A percentile compares a stretch with the other conserved stretches of the same genome.
phyloP scores from a whole-genome alignment of 2,888 invertebrate genomes.

The Pachydiplax longipennis region DNA sequence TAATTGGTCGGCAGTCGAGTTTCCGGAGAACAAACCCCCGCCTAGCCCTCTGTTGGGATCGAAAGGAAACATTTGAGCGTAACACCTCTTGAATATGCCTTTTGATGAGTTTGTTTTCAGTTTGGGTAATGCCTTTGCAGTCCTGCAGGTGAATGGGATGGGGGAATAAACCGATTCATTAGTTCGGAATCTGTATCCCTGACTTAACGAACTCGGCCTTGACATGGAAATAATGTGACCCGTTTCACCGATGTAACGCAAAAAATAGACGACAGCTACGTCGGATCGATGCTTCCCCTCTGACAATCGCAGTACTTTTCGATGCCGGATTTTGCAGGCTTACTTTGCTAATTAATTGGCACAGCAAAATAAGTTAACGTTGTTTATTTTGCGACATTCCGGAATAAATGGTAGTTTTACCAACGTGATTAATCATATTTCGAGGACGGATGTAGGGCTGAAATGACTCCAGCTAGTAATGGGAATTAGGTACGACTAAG shows the following conservation, averaged over 20 bases:
- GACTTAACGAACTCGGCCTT: not conserved
- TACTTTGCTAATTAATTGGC: not conserved
- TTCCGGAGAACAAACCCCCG: not conserved
- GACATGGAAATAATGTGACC: not conserved
- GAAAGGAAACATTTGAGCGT: not conserved
- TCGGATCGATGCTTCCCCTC: not conserved
- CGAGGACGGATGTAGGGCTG: not conserved
- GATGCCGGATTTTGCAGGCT: not conserved
- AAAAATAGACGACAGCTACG: not conserved
- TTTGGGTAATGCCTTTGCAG: not conserved
- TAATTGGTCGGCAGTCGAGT: conserved; percentile 2
- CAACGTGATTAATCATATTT: not conserved
- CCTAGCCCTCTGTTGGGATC: not conserved
- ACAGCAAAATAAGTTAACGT: not conserved
- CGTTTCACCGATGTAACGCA: not conserved
- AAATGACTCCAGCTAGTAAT: not conserved
- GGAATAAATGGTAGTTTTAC: not conserved
- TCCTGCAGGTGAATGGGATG: not conserved
- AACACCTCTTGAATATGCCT: not conserved
- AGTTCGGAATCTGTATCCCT: not conserved
- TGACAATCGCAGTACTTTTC: no score
- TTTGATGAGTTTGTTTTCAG: not conserved
- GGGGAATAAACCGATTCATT: not conserved
- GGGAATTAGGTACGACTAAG: no score
- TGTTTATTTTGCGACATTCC: not conserved